Percentiles rank a stretch among this genome's conserved stretches.
phyloP scores from a whole-genome alignment of 2,113 vertebrate genomes.

The Excalfactoria chinensis region DNA sequence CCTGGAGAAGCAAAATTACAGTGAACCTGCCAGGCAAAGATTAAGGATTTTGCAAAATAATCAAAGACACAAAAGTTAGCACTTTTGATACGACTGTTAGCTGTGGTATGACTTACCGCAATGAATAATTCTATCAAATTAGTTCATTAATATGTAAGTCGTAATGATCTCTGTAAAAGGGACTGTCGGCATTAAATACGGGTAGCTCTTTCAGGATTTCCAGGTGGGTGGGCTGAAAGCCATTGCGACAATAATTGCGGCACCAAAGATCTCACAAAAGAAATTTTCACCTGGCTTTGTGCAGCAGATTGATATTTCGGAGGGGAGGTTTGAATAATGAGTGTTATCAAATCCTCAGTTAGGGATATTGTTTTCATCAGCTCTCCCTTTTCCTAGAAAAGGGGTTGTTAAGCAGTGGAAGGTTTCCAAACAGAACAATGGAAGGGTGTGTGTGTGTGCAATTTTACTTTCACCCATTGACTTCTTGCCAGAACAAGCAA shows the following conservation, averaged over 20 bases:
- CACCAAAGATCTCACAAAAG: constrained; percentile 6
- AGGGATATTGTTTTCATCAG: constrained; percentile 37
- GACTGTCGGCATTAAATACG: not conserved
- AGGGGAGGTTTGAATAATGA: not conserved
- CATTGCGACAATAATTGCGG: constrained; percentile 39
- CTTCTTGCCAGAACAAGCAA: constrained; percentile 51
- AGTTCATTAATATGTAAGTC: constrained; percentile 57
- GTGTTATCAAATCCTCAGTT: constrained; percentile 12
- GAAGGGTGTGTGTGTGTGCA: not conserved
- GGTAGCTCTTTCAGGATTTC: constrained; percentile 35
- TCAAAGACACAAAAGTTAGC: constrained; percentile 2
- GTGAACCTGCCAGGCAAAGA: constrained; percentile 52
- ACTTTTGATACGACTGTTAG: constrained; percentile 31
- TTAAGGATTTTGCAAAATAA: constrained; percentile 63
- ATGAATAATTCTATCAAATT: constrained; percentile 41
- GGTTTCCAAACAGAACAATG: constrained; percentile 65
- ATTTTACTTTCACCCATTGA: constrained; percentile 60
- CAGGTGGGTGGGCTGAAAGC: constrained; percentile 5
- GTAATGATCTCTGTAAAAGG: not conserved
- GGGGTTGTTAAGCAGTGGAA: constrained; percentile 31
- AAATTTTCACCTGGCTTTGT: constrained; percentile 25
- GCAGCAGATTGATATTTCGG: not conserved
- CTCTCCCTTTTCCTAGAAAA: constrained; percentile 24
- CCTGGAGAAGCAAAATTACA: constrained; percentile 43
- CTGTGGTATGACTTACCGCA: not conserved